These are phyloP conservation scores for Virgularia gustaviana DNA, from an alignment of 92 coral and sea anemone species.

Conservation along the genomic window DNA sequence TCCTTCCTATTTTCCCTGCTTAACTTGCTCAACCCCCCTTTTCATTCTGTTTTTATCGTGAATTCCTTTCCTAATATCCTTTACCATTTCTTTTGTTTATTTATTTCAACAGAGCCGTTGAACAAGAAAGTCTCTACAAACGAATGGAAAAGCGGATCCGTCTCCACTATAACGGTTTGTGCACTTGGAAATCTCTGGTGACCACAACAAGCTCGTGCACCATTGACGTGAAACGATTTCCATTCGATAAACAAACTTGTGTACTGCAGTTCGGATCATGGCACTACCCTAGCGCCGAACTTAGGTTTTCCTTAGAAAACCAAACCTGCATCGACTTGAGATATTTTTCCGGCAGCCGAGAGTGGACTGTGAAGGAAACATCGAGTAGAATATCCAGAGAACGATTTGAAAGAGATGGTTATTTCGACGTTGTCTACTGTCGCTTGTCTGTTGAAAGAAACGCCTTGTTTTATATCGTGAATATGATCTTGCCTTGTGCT, in stretches of 20 bases:
- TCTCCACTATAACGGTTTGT: constrained; percentile 53
- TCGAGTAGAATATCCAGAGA: constrained; percentile 67
- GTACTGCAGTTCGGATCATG: constrained; percentile 85
- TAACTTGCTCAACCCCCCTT: background rate
- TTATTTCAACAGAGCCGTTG: constrained; percentile 1
- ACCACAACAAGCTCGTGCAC: constrained; percentile 88
- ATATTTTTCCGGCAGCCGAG: constrained; percentile 69
- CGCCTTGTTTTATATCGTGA: constrained; percentile 84
- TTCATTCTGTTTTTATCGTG: background rate
- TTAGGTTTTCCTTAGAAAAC: constrained; percentile 58
- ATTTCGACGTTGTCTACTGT: constrained; percentile 68
- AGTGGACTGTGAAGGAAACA: constrained; percentile 71
- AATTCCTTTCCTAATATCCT: background rate
- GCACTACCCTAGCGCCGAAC: constrained; percentile 81
- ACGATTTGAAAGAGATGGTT: constrained; percentile 50
- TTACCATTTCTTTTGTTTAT: background rate
- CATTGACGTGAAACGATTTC: constrained; percentile 78
- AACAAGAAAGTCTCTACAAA: constrained; percentile 10
- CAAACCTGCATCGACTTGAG: constrained; percentile 58
- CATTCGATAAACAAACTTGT: constrained; percentile 90
- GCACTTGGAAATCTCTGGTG: constrained; percentile 80
- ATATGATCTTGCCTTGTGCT: constrained; percentile 87
- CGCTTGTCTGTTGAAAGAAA: constrained; percentile 68
- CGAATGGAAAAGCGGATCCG: constrained; percentile 59
- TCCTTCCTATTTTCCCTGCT: background rate